Evolutionary conservation across 2,888 invertebrate genomes (phyloP), one percentile per base, ranked within the genome.

Genomic region (Isotomurus palustris): DNA sequence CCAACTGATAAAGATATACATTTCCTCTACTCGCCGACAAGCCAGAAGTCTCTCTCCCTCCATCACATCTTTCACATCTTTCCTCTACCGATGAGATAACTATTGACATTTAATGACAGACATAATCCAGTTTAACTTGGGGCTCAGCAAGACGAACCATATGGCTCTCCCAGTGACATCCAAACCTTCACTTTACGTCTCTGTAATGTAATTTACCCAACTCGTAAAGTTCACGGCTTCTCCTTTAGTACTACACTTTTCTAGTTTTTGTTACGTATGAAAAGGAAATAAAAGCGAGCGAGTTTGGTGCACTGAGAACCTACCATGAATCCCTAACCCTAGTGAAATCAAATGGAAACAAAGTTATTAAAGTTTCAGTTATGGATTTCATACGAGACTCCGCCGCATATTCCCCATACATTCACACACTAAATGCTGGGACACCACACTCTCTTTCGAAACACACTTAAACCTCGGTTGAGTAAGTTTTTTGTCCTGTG

Each of bases 101-200:
- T 38, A 40, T 51, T 51, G 51, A 51, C 51, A 51, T 51, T 51
- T 38, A 51, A 51, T 51, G 51, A 51, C 51, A 51, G 40, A 36
- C 51, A 25, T 51, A 40, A 43, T 43, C 43, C 43, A 43, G 43
- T 19, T 43, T 43, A 12, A 43, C 10, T 22, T 22, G 19, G 24
- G 43, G 6, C 19, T 22, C n/a, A n/a, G n/a, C n/a, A n/a, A n/a
- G n/a, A n/a, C n/a, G n/a, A n/a, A 24, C 22, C 43, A 43, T 43
- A 43, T 43, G 43, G 43, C 43, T 22, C 10, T 12, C 24, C 24
- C 12, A 24, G 43, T 43, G 43, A 43, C 43, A 43, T 43, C 43
- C 21, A 3, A 43, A 19, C 43, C 21, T 43, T 43, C 43, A 43
- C 22, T 43, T 43, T 43, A 43, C 24, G 43, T 43, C 43, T 43